Base-by-base conservation (phyloP, 64 coral and sea anemone species). In the Exaiptasia diaphana region DNA sequence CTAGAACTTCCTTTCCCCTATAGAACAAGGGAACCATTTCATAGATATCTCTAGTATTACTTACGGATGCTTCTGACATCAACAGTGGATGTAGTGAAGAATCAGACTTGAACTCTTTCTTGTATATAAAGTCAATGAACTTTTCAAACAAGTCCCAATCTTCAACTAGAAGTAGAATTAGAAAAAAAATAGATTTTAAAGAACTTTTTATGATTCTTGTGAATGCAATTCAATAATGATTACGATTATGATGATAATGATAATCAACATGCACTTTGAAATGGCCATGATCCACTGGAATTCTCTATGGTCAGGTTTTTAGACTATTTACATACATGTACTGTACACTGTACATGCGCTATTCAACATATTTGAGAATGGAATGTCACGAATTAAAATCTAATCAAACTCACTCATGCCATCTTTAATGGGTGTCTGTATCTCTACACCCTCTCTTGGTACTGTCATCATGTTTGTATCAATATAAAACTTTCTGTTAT, bases 141-240 rank as follows among this genome's bases (percentile, higher is more conserved):
- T 97, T 97, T 18, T 97, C 94, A 86, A 97, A 97, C 41, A 74
- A 59, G 53, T 97, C 94, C 94, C 94, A 97, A 53, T 97, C 90
- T 64, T 97, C 94, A 97, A 97, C 94, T 97, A 37, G 41, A 71
- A 48, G 35, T 12, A 63, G 60, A 59, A 55, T 22, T 41, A 27
- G 61, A 71, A 31, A 76, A 46, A 50, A 86, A 75, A 7, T 64
- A 71, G 30, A 35, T 71, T 40, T 65, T 62, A 7, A n/a, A 48
- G 18, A 8, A 33, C 53, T 35, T 15, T 52, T 29, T 39, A 3
- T 53, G 69, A 42, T 36, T 7, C n/a, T n/a, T n/a, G n/a, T n/a
- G n/a, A n/a, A n/a, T n/a, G n/a, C n/a, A 45, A 36, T 83, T 83
- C 21, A n/a, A n/a, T n/a, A n/a, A n/a, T n/a, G n/a, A n/a, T n/a